phyloP scores from a whole-genome alignment of 2,888 invertebrate genomes.

The Nomada fabriciana region DNA sequence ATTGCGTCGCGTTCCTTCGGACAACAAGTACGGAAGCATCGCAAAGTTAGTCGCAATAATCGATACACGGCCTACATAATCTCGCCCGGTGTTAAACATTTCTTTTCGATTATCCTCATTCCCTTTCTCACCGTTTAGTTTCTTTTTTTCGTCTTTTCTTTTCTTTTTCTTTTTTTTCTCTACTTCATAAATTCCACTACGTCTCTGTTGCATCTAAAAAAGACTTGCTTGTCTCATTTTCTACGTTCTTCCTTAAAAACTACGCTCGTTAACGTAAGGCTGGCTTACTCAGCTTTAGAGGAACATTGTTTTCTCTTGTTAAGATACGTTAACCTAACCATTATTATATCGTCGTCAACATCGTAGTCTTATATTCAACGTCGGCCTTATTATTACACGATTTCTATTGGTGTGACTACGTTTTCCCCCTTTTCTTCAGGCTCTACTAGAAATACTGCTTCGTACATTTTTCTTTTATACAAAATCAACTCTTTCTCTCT shows the following conservation, averaged over 20 bases:
- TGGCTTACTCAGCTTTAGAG: slow-evolving; percentile 83
- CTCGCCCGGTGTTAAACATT: neutral
- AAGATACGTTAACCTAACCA: slow-evolving; percentile 68
- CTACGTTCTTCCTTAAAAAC: slow-evolving; percentile 66
- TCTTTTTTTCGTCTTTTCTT: neutral
- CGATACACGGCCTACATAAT: neutral
- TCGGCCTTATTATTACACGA: slow-evolving; percentile 54
- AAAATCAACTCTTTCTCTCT: slow-evolving; percentile 71
- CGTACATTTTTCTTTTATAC: slow-evolving; percentile 74
- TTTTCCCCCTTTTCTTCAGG: slow-evolving; percentile 48
- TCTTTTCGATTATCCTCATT: neutral
- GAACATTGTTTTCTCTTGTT: slow-evolving; percentile 83
- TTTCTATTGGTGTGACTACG: slow-evolving; percentile 63
- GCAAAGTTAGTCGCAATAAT: slow-evolving; percentile 39
- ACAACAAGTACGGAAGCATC: slow-evolving; percentile 63
- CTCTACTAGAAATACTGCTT: slow-evolving; percentile 78
- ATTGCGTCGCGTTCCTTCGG: slow-evolving; percentile 57
- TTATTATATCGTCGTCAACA: slow-evolving; percentile 52
- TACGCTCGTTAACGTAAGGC: slow-evolving; percentile 81
- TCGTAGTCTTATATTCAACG: slow-evolving; percentile 54
- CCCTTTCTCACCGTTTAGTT: neutral
- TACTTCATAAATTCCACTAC: slow-evolving; percentile 30
- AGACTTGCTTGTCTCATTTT: slow-evolving; percentile 18
- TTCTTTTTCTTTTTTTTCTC: neutral
- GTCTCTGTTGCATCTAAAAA: slow-evolving; percentile 25